Conservation (phyloP, 2,113 vertebrate species). For the Meles meles region DNA sequence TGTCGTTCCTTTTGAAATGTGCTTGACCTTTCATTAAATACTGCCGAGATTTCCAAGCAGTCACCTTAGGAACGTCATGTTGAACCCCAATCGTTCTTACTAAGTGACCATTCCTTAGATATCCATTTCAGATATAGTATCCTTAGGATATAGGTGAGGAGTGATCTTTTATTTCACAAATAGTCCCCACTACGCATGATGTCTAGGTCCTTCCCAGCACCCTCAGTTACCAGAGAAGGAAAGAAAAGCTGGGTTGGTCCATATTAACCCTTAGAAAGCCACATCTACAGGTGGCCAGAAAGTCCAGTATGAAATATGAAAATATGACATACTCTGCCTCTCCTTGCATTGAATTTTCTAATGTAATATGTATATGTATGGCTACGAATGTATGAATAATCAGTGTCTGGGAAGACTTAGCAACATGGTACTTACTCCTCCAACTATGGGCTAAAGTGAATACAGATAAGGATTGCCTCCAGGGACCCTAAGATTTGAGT, state of each 20-base stretch:
- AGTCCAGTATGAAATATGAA: background rate
- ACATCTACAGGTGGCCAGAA: background rate
- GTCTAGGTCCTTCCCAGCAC: background rate
- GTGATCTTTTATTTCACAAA: conserved; percentile 17
- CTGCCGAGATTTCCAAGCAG: background rate
- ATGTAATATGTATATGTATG: background rate
- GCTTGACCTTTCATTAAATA: background rate
- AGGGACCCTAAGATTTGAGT: background rate
- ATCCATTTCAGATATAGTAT: background rate
- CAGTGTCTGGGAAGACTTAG: background rate
- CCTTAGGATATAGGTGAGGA: background rate
- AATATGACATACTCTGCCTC: background rate
- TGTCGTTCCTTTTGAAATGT: background rate
- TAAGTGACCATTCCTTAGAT: background rate
- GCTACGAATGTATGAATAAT: background rate
- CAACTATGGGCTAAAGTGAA: background rate
- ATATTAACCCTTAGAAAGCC: background rate
- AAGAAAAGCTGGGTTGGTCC: background rate
- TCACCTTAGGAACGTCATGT: background rate
- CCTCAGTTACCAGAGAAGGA: background rate
- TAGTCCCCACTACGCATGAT: background rate
- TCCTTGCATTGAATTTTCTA: background rate
- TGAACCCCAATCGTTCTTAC: background rate
- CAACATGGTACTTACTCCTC: background rate
- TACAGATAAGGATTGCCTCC: background rate